Base-by-base conservation (phyloP, 2,113 vertebrate genomes). In the Hippoglossus stenolepis region DNA sequence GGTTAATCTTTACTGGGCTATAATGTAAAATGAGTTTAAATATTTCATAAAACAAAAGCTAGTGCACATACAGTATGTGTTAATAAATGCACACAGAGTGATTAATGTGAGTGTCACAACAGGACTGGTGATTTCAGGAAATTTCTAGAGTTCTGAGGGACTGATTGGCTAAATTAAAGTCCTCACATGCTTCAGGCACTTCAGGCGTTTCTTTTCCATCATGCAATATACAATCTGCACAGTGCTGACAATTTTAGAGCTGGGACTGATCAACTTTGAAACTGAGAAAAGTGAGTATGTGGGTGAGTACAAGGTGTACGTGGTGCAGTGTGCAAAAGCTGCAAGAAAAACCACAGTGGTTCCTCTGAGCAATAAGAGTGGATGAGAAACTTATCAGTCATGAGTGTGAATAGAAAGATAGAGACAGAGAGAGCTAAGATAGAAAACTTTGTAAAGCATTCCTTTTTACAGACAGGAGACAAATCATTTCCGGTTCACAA, bases 291-390 rank as follows among this genome's bases (percentile, higher is more conserved):
- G 28, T 28, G 28, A 31, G 31, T 31, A 6, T 31, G 31, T 31
- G 31, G 75, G 38, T 23, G 61, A 62, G 51, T 71, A 49, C 8
- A 12, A 18, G 0, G 11, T 20, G 17, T 12, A 7, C 45, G 71
- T 74, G 83, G 77, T 72, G 59, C 67, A 20, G 14, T 7, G 47
- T 68, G 79, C 85, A 87, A 49, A 65, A 58, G 65, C 80, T 73
- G 77, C 74, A 83, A 35, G 26, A 31, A 8, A 26, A 74, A 87
- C 87, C 79, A 81, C 85, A 68, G 38, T 2, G 1, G 4, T 8
- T 64, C n/a, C 3, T 47, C 63, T 75, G 26, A 82, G 26, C 71
- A 20, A 26, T 20, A 8, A 2, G 31, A 31, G 0, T 43, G 38
- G 31, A 40, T 51, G 49, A 23, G 23, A 70, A 63, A 18, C 8